Percentiles rank a stretch among this genome's conserved stretches.
phyloP scores from a whole-genome alignment of 2,888 invertebrate genomes.

The Pollenia amentaria region DNA sequence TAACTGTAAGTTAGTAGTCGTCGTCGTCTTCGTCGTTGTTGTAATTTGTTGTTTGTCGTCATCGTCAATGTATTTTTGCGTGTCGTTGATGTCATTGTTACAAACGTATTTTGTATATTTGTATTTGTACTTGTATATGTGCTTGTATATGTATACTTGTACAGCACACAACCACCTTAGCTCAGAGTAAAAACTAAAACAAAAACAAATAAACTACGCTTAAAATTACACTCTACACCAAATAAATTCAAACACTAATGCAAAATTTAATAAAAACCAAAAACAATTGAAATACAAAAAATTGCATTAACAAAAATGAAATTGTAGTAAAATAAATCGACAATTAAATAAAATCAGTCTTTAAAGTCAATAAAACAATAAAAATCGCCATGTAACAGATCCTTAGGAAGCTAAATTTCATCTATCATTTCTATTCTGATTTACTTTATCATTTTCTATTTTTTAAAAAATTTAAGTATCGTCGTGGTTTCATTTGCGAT shows the following conservation, averaged over 20 bases:
- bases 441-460: conserved; percentile 25
- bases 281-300: conserved; percentile 52
- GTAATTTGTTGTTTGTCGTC: conserved; percentile 70
- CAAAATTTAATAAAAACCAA: conserved; percentile 59
- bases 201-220: conserved; percentile 76
- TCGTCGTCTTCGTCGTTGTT: conserved; percentile 53
- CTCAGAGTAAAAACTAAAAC: conserved; percentile 66
- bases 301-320: conserved; percentile 27
- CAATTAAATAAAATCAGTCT: not conserved
- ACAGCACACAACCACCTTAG: conserved; percentile 62
- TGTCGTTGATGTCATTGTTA: conserved; percentile 75
- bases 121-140: conserved; percentile 55
- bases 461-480: conserved; percentile 32
- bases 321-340: conserved; percentile 43
- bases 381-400: conserved; percentile 2
- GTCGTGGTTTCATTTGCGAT: conserved; percentile 73
- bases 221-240: conserved; percentile 70
- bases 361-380: conserved; percentile 11
- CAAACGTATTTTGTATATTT: conserved; percentile 71
- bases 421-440: conserved; percentile 23
- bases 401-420: conserved; percentile 14
- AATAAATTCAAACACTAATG: conserved; percentile 59
- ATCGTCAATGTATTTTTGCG: conserved; percentile 75
- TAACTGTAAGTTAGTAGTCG: conserved; percentile 54
- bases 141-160: conserved; percentile 23